Percentiles rank a stretch among this genome's conserved stretches.
Conservation (phyloP, 1,140 invertebrate genomes). For the Drosophila mojavensis region DNA sequence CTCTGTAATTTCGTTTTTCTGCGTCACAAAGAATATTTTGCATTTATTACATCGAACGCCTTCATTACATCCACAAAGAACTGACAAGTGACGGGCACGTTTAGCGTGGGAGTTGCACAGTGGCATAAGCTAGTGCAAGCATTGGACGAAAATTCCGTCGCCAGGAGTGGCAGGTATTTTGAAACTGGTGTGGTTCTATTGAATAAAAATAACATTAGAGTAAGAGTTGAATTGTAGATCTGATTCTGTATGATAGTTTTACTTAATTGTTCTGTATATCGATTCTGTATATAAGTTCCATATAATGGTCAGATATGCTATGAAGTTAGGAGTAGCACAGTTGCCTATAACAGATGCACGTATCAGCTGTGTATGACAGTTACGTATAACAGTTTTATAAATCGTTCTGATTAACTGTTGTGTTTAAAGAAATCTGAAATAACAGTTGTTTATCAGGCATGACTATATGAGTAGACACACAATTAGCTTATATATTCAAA, state of each 20-base stretch:
- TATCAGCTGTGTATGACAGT: not conserved
- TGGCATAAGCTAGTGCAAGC: slow-evolving; percentile 30
- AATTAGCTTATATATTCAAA: no score
- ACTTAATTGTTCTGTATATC: not conserved
- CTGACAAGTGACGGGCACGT: slow-evolving; percentile 68
- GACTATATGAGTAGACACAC: no score
- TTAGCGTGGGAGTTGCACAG: slow-evolving; percentile 51
- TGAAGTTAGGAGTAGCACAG: not conserved
- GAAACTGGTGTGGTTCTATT: not conserved
- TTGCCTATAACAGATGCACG: not conserved
- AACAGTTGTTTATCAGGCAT: not conserved
- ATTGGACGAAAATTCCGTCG: not conserved
- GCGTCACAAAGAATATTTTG: slow-evolving; percentile 77
- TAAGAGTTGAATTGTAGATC: not conserved
- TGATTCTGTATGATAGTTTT: not conserved
- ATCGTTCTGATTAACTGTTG: no score
- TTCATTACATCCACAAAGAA: slow-evolving; percentile 73
- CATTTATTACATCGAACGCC: slow-evolving; percentile 80
- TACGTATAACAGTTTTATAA: not conserved
- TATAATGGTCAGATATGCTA: not conserved
- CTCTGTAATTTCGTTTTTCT: slow-evolving; percentile 70
- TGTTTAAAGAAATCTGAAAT: not conserved
- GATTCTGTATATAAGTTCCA: not conserved
- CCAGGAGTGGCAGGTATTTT: no score
- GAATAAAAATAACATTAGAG: not conserved